Evolutionary conservation across 2,888 invertebrate species (phyloP).

Genomic region (Pollenia amentaria): DNA sequence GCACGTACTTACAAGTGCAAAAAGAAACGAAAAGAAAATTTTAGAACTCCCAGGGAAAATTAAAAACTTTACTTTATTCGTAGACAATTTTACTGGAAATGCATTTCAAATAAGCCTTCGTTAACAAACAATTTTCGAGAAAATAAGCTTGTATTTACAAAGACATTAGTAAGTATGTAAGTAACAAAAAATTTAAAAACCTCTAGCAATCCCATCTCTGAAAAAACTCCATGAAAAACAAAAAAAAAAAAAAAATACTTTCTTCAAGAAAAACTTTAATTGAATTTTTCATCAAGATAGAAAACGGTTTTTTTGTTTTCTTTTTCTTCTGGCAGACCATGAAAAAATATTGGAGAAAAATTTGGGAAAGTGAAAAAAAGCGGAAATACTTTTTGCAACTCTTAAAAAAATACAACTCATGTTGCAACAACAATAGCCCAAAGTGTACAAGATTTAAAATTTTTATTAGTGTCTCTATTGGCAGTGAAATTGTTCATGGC

Average conservation of each 20-base stretch:
- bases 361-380: neutral
- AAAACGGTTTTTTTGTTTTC: conserved; percentile 10
- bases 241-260: conserved; percentile 17
- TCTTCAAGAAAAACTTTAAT: conserved; percentile 53
- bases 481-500: conserved; percentile 54
- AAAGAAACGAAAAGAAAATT: conserved; percentile 21
- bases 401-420: conserved; percentile 49
- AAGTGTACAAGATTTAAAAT: conserved; percentile 49
- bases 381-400: conserved; percentile 34
- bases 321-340: conserved; percentile 17
- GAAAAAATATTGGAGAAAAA: conserved; percentile 8
- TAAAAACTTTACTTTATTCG: conserved; percentile 63
- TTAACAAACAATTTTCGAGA: conserved; percentile 66
- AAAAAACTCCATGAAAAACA: neutral
- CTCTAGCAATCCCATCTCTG: neutral
- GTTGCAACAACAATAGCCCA: conserved; percentile 39
- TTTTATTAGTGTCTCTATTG: conserved; percentile 39
- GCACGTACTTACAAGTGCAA: conserved; percentile 60
- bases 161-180: conserved; percentile 58
- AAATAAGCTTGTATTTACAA: conserved; percentile 65
- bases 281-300: conserved; percentile 56
- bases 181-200: conserved; percentile 28
- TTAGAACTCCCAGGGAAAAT: conserved; percentile 51
- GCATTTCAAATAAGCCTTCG: conserved; percentile 69
- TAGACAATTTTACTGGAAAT: conserved; percentile 60